Evolutionary conservation across 2,113 vertebrate genomes (phyloP), one percentile per base, ranked within the genome.

Genomic region (Ceyx margarethae): DNA sequence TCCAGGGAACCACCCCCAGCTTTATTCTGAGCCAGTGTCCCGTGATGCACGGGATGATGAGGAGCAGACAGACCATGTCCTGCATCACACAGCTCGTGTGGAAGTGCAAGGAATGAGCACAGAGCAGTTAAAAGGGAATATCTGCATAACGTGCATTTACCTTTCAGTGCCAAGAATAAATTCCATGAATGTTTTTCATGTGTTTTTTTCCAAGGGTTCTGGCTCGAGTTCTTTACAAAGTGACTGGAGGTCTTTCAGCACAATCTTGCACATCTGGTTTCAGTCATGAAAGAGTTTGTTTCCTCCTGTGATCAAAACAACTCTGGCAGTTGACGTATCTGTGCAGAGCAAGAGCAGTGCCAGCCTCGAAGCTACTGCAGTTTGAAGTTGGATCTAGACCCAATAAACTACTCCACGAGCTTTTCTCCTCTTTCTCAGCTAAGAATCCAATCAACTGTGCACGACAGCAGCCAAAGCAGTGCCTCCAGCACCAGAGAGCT

Each of bases 91-190:
- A 1, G 28, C 45, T 19, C 29, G 33, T 7, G 8, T 68, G 37
- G 54, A 89, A 94, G 72, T 4, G 2, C 60, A 29, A 75, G 72
- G 80, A 77, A 61, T 16, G 29, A 35, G 20, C 6, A 25, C 0
- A 33, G 31, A 1, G 9, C 57, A 75, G 45, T 84, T 88, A 60
- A 91, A 95, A 94, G 76, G 37, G 33, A 82, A 31, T 58, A 56
- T 73, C 74, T 88, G 69, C 83, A 84, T 95, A 90, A 93, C 54
- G 31, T 2, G 0, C 71, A 78, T 91, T 95, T 94, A 83, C 90
- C 73, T 92, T 60, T 45, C 33, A 54, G 37, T 92, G 89, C 89
- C 92, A 91, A 94, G 87, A 89, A 72, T n/a, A 89, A 83, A 96
- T 87, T 93, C 87, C 93, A 69, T 28, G 1, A 65, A 78, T 93